A percentile compares a stretch with the other conserved stretches of the same genome.
These are phyloP conservation scores for Bellardia bayeri DNA, from an alignment of 2,888 invertebrate genomes.

Conservation along the genomic window DNA sequence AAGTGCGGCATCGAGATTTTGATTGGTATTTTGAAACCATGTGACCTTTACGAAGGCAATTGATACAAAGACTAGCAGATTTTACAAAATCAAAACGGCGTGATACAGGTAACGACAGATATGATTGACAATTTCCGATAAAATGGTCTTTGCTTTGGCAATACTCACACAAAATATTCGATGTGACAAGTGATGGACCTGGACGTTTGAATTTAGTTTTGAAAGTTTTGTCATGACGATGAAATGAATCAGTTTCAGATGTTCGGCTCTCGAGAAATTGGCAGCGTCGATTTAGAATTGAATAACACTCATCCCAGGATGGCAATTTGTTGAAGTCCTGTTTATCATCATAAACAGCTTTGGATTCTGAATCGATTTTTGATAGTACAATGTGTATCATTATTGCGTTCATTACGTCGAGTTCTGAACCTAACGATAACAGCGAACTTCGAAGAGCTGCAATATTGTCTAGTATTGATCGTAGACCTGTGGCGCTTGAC, in stretches of 20 bases:
- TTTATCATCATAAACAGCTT: slow-evolving; percentile 29
- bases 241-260: background rate
- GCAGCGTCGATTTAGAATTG: slow-evolving; percentile 34
- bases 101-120: slow-evolving; percentile 9
- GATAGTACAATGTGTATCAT: slow-evolving; percentile 4
- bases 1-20: slow-evolving; percentile 17
- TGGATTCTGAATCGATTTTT: slow-evolving; percentile 29
- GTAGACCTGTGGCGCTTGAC: background rate
- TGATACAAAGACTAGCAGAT: background rate
- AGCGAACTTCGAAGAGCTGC: slow-evolving; percentile 32
- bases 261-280: slow-evolving; percentile 30
- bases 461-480: slow-evolving; percentile 13
- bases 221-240: background rate
- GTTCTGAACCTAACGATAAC: slow-evolving; percentile 21
- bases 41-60: slow-evolving; percentile 41
- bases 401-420: slow-evolving; percentile 18
- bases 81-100: slow-evolving; percentile 23
- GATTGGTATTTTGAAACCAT: slow-evolving; percentile 10
- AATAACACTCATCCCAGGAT: slow-evolving; percentile 30
- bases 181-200: slow-evolving; percentile 7
- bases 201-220: background rate
- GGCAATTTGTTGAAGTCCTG: slow-evolving; percentile 15
- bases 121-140: background rate
- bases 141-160: background rate
- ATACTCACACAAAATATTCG: slow-evolving; percentile 20